A percentile compares a stretch with the other conserved stretches of the same genome.
Evolutionary conservation across 2,113 vertebrate genomes (phyloP).

Genomic region (Archocentrus centrarchus): DNA sequence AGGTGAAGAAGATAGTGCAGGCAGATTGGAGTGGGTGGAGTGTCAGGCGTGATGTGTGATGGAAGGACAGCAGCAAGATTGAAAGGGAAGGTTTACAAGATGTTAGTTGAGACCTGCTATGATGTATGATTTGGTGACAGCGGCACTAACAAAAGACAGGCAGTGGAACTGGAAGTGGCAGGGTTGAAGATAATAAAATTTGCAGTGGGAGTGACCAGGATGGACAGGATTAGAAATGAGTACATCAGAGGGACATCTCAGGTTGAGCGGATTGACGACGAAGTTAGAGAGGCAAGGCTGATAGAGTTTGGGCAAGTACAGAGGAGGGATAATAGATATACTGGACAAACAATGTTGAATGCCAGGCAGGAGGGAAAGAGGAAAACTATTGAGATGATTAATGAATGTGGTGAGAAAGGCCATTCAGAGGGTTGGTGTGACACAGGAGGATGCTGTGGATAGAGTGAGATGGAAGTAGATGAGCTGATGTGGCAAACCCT

Average conservation of each 20-base stretch:
- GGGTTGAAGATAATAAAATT: not conserved
- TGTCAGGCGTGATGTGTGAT: not conserved
- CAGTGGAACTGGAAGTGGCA: fast-evolving
- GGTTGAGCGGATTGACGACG: not conserved
- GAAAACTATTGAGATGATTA: not conserved
- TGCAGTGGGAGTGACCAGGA: not conserved
- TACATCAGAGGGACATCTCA: not conserved
- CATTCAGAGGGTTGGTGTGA: not conserved
- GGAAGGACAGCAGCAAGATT: not conserved
- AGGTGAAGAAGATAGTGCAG: not conserved
- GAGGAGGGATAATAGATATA: not conserved
- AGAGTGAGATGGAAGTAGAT: not conserved
- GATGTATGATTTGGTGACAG: not conserved
- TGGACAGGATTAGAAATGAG: not conserved
- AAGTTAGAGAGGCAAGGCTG: not conserved
- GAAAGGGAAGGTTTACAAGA: not conserved
- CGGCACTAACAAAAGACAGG: not conserved
- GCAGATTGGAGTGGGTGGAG: not conserved
- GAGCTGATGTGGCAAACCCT: not conserved
- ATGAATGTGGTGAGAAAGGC: not conserved
- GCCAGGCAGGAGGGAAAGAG: not conserved
- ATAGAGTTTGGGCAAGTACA: not conserved
- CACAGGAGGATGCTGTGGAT: not conserved
- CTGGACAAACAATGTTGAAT: not conserved
- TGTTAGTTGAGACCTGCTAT: not conserved